phyloP scores from a whole-genome alignment of 1,140 invertebrate species.

The Drosophila mauritiana region DNA sequence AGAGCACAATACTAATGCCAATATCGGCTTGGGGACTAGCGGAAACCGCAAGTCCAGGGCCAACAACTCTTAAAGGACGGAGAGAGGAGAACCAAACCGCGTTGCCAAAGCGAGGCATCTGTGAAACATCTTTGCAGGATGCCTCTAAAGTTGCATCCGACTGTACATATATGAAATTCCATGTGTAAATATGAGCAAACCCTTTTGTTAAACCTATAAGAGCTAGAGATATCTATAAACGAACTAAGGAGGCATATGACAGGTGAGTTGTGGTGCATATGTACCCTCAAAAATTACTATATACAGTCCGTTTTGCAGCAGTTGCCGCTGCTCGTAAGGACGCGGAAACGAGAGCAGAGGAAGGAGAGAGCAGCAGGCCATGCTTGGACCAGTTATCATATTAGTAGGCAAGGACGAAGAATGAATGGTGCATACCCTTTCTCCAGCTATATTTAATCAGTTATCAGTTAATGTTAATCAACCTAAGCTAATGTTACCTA shows the following conservation, averaged over 20 bases:
- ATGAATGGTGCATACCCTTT: slow-evolving; percentile 77
- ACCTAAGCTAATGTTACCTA: slow-evolving; percentile 63
- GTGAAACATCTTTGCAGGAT: slow-evolving; percentile 46
- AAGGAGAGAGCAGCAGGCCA: slow-evolving; percentile 15
- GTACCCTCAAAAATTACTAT: background rate
- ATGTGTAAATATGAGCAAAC: slow-evolving; percentile 72
- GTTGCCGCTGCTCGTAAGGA: slow-evolving; percentile 25
- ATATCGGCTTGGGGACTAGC: slow-evolving; percentile 39
- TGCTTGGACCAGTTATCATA: slow-evolving; percentile 81
- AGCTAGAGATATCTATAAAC: slow-evolving; percentile 71
- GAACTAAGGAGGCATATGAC: slow-evolving; percentile 75
- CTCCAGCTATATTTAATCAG: slow-evolving; percentile 51
- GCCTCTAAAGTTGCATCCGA: slow-evolving; percentile 39
- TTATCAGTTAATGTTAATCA: slow-evolving; percentile 68
- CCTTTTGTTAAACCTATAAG: slow-evolving; percentile 79
- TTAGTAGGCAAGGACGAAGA: slow-evolving; percentile 74
- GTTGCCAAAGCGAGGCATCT: slow-evolving; percentile 57
- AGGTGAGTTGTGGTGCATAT: slow-evolving; percentile 38
- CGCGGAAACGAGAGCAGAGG: background rate
- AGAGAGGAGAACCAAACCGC: slow-evolving; percentile 6
- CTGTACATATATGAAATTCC: slow-evolving; percentile 75
- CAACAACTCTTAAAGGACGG: slow-evolving; percentile 58
- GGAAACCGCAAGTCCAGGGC: slow-evolving; percentile 69
- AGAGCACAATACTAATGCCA: slow-evolving; percentile 62
- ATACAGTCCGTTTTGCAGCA: slow-evolving; percentile 24